Conservation (phyloP, 2,888 invertebrate genomes). For the Pterobdella sp. region DNA sequence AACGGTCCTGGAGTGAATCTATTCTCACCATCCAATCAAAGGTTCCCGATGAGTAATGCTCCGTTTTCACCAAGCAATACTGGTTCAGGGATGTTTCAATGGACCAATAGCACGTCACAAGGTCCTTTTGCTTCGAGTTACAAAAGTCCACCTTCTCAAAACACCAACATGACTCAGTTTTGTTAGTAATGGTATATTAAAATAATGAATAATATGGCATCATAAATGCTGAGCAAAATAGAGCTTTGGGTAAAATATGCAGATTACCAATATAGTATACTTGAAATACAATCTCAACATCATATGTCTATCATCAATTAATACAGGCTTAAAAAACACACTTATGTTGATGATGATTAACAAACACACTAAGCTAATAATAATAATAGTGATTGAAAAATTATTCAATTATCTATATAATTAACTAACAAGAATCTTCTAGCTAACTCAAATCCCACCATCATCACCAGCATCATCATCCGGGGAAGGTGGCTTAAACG, state of each 20-base stretch:
- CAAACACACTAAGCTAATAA: too few species aligned
- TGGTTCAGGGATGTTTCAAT: conserved; percentile 9
- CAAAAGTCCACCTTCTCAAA: background rate
- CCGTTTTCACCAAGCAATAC: conserved; percentile 13
- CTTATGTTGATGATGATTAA: too few species aligned
- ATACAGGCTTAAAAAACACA: too few species aligned
- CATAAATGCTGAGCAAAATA: too few species aligned
- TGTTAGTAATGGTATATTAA: too few species aligned
- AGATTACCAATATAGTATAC: too few species aligned
- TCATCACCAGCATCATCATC: background rate
- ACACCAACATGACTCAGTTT: too few species aligned
- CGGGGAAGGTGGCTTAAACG: background rate
- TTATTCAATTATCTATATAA: background rate
- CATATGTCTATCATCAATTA: too few species aligned
- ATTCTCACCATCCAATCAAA: conserved; percentile 9
- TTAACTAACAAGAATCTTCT: background rate
- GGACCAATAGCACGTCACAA: conserved; percentile 5
- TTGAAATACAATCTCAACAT: too few species aligned
- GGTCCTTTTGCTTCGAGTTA: background rate
- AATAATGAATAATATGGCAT: too few species aligned
- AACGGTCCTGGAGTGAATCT: background rate
- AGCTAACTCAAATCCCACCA: background rate
- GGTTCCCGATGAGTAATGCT: background rate
- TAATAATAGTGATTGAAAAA: too few species aligned
- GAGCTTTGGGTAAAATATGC: too few species aligned